Evolutionary conservation across 2,888 invertebrate species (phyloP), one percentile per base, ranked within the genome.

Genomic region (Nasonia oneida): DNA sequence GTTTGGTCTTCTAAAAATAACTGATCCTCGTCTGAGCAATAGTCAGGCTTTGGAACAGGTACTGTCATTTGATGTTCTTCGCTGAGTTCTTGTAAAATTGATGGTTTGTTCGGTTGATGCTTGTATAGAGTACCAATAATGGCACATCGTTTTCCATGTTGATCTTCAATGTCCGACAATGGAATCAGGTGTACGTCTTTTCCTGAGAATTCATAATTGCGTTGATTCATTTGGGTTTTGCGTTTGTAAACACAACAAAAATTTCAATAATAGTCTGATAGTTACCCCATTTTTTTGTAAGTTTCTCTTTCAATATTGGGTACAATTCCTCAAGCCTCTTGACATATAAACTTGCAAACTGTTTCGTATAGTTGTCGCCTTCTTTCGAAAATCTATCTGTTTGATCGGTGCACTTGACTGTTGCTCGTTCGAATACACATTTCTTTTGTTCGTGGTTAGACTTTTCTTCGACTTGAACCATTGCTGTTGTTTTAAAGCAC

Each of bases 121-220:
- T 99, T 99, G 92, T 97, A 99, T 15, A 99, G 93, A 0, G 98
- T 99, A 23, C 99, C 99, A 90, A 98, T 96, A 29, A 99, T 95
- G 67, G 98, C 94, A 92, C 97, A 98, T 87, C 88, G 88, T 67
- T 95, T 94, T 86, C 97, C 96, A 18, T 97, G 95, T 80, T 97
- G 94, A 89, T 97, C 96, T 90, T 96, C 96, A 12, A 97, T 91
- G 90, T 96, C 96, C 86, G 96, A 94, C n/a, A 97, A 94, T 77
- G 96, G 95, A 88, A 95, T 94, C 80, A 95, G 47, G 90, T 93
- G 92, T 75, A 89, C 88, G 76, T 90, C 86, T 67, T 74, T 76
- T n/a, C 84, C 85, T 86, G n/a, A 23, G 67, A 42, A 75, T 78
- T 67, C 37, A 74, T 61, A 71, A 79, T 53, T 71, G 73, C 61